Evolutionary conservation across 2,797 vertebrate genomes (phyloP), one percentile per base, ranked within the genome.

Genomic region (Girardinus metallicus): DNA sequence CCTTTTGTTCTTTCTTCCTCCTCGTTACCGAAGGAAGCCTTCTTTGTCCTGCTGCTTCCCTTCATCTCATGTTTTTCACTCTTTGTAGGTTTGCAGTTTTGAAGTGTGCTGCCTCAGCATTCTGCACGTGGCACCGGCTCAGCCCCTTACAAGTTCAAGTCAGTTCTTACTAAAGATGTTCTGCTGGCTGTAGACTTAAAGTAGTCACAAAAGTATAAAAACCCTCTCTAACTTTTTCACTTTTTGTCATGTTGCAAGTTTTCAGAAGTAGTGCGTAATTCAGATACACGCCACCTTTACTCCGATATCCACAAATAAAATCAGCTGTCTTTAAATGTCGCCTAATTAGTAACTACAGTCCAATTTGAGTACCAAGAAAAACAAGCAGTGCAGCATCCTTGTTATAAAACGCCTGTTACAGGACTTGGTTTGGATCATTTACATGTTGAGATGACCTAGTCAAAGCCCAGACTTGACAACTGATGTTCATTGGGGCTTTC

Each of bases 21-120:
- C 44, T 36, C 62, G 41, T 41, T 55, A 68, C 57, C 57, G 75
- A 43, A 73, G 53, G 79, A 57, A 26, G 53, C 73, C 46, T 70
- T 77, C 75, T 82, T 82, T 83, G 77, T 89, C 72, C 75, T 16
- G 55, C 85, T 74, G 76, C 80, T 88, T 87, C 86, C 87, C 73
- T 55, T 62, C 82, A 85, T 86, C 87, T 90, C 73, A 88, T 92
- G 78, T 85, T 77, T 73, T 74, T 53, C 2, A 26, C 80, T 80
- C 62, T 85, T 87, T 26, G 66, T 10, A 0, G 70, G 79, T 68
- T 51, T 64, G 75, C 4, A 49, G 76, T 78, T 85, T 75, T 16
- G 16, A 76, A 36, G 12, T 75, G 76, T 83, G 87, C 90, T 77
- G 77, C 62, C 75, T 91, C 89, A 89, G 88, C 91, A 53, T 34